Base-by-base conservation (phyloP, 1,140 invertebrate species). In the Formica selysi region DNA sequence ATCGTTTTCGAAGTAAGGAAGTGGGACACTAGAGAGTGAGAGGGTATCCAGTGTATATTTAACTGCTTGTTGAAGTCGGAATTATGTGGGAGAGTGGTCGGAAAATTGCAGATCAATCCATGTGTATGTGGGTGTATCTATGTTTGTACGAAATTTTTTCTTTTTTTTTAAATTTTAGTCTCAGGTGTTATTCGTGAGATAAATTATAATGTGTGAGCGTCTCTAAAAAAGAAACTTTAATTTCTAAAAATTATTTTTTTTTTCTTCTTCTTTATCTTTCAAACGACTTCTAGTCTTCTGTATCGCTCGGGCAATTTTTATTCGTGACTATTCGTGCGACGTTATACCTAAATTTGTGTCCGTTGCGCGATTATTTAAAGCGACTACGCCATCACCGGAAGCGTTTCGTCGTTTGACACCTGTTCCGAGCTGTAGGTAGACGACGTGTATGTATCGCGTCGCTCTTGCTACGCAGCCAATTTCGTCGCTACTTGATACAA, bases 1-100 rank as follows among this genome's bases (percentile, higher is more conserved):
- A 32, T 65, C 41, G 85, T 80, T 83, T 71, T 78, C 80, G 16
- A 80, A 76, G 71, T 68, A 78, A 90, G 87, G 85, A 92, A 93
- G 88, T 92, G 84, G 90, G 91, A 87, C 92, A 92, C 85, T 76
- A 84, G 86, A 91, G 88, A 91, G 91, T 76, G 87, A 87, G 92
- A 89, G 86, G 76, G 57, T 59, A 85, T 64, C 64, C 68, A 76
- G 81, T 67, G 71, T 92, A 93, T 92, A 91, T 92, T 91, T 92
- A 92, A 91, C 88, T 92, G 70, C 32, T 88, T 74, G 86, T 91
- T 90, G 91, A 91, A 86, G 81, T 48, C 51, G 65, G 67, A 76
- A 80, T 88, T 86, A 85, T 48, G 44, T 85, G 76, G 59, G 61
- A 81, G 81, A 87, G 74, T 85, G 38, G 61, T 65, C 54, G 10